Evolutionary conservation across 2,888 invertebrate genomes (phyloP).

Genomic region (Molanna angustata): DNA sequence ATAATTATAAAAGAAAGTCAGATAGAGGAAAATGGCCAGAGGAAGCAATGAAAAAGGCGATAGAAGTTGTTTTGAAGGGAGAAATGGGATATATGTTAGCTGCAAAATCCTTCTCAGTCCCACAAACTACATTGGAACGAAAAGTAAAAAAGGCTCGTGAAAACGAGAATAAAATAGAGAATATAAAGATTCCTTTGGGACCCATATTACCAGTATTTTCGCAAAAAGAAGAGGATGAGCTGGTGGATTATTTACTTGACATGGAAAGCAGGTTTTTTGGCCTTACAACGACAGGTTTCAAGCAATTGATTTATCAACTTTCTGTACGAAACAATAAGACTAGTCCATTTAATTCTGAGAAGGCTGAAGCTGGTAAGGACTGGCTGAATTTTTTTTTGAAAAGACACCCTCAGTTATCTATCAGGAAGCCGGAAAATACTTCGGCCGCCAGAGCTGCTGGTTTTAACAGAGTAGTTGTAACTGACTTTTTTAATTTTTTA

Average conservation of each 20-base stretch:
- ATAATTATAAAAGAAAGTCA: neutral
- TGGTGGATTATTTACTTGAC: no score
- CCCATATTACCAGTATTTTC: conserved; percentile 2
- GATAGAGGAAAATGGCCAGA: neutral
- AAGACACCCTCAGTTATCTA: conserved; percentile 1
- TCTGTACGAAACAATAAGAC: neutral
- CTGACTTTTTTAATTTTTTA: neutral
- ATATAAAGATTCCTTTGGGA: conserved; percentile 4
- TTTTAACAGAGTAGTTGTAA: conserved; percentile 4
- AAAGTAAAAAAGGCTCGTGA: no score
- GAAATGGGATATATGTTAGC: conserved; percentile 4
- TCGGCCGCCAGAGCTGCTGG: conserved; percentile 7
- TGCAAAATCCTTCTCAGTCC: conserved; percentile 6
- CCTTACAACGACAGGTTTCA: neutral
- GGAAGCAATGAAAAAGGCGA: conserved; percentile 3
- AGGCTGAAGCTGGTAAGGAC: conserved; percentile 7
- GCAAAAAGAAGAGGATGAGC: conserved; percentile 7
- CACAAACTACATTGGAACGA: conserved; percentile 10
- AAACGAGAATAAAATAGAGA: no score
- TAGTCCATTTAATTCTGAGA: neutral
- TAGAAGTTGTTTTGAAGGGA: conserved; percentile 7
- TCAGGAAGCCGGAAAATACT: conserved; percentile 4
- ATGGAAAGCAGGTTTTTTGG: neutral
- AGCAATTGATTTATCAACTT: neutral
- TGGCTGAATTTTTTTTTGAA: conserved; percentile 5